Conservation (phyloP, 2,888 invertebrate species). For the Drosophila tanythrix region DNA sequence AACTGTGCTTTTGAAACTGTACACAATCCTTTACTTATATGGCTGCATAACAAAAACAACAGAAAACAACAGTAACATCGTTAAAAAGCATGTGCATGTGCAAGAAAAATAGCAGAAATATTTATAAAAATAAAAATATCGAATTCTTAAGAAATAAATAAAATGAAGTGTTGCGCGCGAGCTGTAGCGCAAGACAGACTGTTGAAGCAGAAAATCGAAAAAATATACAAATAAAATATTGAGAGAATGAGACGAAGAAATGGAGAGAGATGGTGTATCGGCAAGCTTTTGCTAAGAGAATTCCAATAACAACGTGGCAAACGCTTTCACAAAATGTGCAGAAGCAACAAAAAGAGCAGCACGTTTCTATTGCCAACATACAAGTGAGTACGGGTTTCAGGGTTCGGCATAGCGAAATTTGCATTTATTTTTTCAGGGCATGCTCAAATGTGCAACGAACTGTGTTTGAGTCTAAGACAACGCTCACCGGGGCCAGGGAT, state of each 20-base stretch:
- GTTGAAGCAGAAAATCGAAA: constrained; percentile 78
- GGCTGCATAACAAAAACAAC: constrained; percentile 30
- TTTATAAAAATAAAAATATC: constrained; percentile 63
- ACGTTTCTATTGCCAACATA: constrained; percentile 52
- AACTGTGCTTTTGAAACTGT: constrained; percentile 8
- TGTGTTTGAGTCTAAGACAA: constrained; percentile 74
- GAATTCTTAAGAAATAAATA: constrained; percentile 77
- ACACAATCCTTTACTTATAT: constrained; percentile 51
- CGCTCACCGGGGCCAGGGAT: constrained; percentile 29
- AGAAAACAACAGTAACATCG: constrained; percentile 15
- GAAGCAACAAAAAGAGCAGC: constrained; percentile 68
- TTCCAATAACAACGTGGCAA: constrained; percentile 50
- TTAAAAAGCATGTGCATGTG: constrained; percentile 47
- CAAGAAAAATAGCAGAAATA: constrained; percentile 57
- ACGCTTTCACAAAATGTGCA: constrained; percentile 70
- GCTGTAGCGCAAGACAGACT: constrained; percentile 52
- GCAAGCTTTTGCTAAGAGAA: constrained; percentile 34
- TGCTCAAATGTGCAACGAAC: constrained; percentile 82
- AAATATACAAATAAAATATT: constrained; percentile 80
- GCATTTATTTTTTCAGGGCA: constrained; percentile 79
- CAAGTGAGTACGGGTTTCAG: constrained; percentile 31
- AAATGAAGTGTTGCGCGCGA: constrained; percentile 61
- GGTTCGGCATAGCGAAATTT: constrained; percentile 71
- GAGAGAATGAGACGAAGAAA: constrained; percentile 40
- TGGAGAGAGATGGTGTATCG: background rate